These are phyloP conservation scores for Microcebus jonahi DNA, from an alignment of 2,113 vertebrate genomes.

Conservation along the genomic window DNA sequence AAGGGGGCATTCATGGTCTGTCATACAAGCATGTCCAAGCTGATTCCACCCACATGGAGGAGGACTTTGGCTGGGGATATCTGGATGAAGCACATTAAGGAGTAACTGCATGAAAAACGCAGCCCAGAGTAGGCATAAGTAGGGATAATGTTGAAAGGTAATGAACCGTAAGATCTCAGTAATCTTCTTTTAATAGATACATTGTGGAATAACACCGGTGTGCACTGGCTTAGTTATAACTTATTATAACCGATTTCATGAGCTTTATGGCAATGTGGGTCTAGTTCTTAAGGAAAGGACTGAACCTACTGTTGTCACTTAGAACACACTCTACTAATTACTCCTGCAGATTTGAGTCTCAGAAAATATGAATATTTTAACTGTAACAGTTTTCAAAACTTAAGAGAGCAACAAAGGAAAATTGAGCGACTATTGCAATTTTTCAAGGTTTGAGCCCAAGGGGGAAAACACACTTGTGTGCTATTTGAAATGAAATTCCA, in stretches of 20 bases:
- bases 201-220: neutral
- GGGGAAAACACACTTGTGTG: neutral
- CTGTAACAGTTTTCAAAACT: slow-evolving; percentile 48
- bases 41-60: neutral
- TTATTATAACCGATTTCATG: neutral
- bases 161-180: neutral
- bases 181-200: slow-evolving; percentile 3
- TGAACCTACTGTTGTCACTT: neutral
- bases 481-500: slow-evolving; percentile 53
- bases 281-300: slow-evolving; percentile 22
- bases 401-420: slow-evolving; percentile 56
- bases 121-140: neutral
- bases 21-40: neutral
- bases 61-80: neutral
- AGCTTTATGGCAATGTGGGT: neutral
- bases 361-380: slow-evolving; percentile 45
- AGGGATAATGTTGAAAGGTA: neutral
- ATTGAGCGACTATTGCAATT: neutral
- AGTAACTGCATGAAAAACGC: neutral
- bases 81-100: neutral
- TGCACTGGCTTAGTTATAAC: neutral
- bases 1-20: neutral
- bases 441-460: slow-evolving; percentile 45
- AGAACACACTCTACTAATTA: slow-evolving; percentile 14
- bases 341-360: neutral